Evolutionary conservation across 2,888 invertebrate genomes (phyloP).

Genomic region (Eristalis pertinax): DNA sequence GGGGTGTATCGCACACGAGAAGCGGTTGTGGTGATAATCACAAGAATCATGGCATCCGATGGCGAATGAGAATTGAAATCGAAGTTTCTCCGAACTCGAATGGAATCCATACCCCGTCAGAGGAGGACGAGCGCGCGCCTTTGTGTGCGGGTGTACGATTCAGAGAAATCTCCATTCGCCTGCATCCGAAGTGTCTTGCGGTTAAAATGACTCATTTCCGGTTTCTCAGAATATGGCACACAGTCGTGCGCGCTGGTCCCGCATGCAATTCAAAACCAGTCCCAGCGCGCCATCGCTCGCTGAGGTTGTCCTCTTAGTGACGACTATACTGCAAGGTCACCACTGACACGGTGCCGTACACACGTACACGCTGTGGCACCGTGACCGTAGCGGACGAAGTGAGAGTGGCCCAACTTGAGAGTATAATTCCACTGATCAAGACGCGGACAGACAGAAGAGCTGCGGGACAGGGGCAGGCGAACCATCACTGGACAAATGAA

Average conservation of each 20-base stretch:
- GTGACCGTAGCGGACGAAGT: slow-evolving; percentile 11
- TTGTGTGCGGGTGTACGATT: slow-evolving; percentile 14
- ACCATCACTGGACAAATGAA: slow-evolving; percentile 7
- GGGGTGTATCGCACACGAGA: neutral
- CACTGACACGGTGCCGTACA: slow-evolving; percentile 29
- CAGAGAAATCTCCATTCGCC: slow-evolving; percentile 23
- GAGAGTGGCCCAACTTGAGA: slow-evolving; percentile 17
- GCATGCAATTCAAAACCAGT: slow-evolving; percentile 47
- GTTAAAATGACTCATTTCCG: slow-evolving; percentile 52
- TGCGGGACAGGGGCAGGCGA: too few species aligned
- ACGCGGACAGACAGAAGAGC: slow-evolving; percentile 27
- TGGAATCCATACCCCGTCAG: neutral
- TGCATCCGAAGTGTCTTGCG: neutral
- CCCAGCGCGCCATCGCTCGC: slow-evolving; percentile 3
- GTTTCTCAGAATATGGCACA: slow-evolving; percentile 32
- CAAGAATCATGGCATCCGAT: slow-evolving; percentile 36
- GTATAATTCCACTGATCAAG: slow-evolving; percentile 45
- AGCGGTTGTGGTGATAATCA: slow-evolving; percentile 39
- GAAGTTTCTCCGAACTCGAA: slow-evolving; percentile 37
- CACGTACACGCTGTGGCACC: slow-evolving; percentile 5
- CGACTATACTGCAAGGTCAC: slow-evolving; percentile 59
- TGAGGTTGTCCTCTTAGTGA: neutral
- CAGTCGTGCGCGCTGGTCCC: slow-evolving; percentile 18
- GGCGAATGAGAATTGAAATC: slow-evolving; percentile 52
- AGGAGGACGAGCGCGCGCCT: neutral